phyloP scores from a whole-genome alignment of 2,113 vertebrate genomes.

The Isurus oxyrinchus region DNA sequence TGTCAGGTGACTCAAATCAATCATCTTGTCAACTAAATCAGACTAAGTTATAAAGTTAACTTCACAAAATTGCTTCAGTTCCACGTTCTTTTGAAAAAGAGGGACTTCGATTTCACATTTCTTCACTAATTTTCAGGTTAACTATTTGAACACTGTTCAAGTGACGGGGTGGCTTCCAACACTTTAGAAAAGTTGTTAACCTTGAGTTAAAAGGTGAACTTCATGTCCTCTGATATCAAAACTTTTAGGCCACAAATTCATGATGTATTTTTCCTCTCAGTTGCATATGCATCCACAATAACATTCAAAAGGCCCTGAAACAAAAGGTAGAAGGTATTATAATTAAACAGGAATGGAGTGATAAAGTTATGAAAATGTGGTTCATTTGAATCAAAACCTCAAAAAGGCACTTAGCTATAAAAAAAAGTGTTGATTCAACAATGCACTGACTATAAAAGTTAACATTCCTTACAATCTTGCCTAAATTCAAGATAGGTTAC shows the following conservation, averaged over 20 bases:
- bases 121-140: not conserved
- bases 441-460: not conserved
- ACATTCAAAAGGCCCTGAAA: not conserved
- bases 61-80: not conserved
- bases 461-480: not conserved
- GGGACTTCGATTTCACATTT: not conserved
- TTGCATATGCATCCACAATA: not conserved
- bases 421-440: not conserved
- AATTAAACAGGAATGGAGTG: not conserved
- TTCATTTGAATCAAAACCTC: not conserved
- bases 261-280: not conserved
- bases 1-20: conserved; percentile 84
- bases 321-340: not conserved
- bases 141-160: not conserved
- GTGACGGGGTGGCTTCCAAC: not conserved
- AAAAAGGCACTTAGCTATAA: not conserved
- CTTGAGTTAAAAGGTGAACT: not conserved
- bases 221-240: not conserved
- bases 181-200: not conserved
- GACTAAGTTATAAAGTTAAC: not conserved
- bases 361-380: not conserved
- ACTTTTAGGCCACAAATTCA: not conserved
- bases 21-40: conserved; percentile 61
- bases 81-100: not conserved
- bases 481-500: not conserved